A percentile compares a stretch with the other conserved stretches of the same genome.
Conservation (phyloP, 2,797 vertebrate genomes). For the Melanotaenia trifasciata region DNA sequence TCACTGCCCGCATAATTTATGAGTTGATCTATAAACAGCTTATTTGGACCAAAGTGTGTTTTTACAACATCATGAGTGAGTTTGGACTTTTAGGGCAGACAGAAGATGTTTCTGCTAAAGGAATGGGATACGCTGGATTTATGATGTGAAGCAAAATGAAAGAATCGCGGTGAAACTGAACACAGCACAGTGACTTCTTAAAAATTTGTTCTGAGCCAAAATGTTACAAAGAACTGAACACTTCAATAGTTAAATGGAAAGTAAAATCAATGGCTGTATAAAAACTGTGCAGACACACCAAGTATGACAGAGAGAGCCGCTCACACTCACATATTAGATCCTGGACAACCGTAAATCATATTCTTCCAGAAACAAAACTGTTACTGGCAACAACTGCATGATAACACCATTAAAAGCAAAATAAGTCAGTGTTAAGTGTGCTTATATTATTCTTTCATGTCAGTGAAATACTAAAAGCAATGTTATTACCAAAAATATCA, state of each 20-base stretch:
- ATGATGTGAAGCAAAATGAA: neutral
- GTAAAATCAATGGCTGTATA: constrained; percentile 1
- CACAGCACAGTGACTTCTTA: neutral
- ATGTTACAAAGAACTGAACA: neutral
- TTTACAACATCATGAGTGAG: neutral
- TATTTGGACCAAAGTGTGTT: neutral
- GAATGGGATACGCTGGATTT: neutral
- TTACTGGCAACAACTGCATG: neutral
- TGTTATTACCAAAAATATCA: neutral
- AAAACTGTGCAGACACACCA: neutral
- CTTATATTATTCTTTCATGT: neutral
- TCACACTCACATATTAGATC: neutral
- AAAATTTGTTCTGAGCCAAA: neutral
- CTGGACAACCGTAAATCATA: neutral
- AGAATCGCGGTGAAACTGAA: neutral
- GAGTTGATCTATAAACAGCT: neutral
- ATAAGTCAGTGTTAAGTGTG: neutral
- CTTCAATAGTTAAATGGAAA: neutral
- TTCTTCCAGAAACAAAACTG: neutral
- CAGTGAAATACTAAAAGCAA: neutral
- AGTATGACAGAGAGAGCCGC: neutral
- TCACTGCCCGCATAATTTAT: neutral
- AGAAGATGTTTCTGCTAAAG: neutral
- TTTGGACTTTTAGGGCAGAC: neutral
- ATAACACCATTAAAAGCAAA: neutral